Evolutionary conservation across 2,797 vertebrate species (phyloP).

Genomic region (Scleropages formosus): DNA sequence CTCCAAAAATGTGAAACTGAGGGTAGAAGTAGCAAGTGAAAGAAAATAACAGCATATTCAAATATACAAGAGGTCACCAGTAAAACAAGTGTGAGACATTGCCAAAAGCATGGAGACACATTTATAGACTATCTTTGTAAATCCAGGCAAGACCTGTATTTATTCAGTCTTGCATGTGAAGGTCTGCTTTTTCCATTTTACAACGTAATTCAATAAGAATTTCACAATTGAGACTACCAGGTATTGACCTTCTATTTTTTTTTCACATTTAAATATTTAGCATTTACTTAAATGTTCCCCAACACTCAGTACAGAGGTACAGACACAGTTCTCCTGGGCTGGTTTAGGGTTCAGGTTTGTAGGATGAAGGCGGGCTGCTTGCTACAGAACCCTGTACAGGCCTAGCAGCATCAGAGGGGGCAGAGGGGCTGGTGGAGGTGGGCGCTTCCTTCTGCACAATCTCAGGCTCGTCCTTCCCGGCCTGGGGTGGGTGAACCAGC

Average conservation of each 20-base stretch:
- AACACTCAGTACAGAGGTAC: background rate
- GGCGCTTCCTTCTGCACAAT: constrained; percentile 77
- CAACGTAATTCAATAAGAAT: too few species aligned
- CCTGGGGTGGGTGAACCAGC: constrained; percentile 85
- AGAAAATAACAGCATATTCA: too few species aligned
- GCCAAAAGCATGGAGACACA: too few species aligned
- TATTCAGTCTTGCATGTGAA: too few species aligned
- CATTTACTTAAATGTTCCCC: background rate
- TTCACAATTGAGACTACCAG: too few species aligned
- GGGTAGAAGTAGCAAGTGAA: too few species aligned
- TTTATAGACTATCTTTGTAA: too few species aligned
- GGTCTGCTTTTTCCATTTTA: too few species aligned
- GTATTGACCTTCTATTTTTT: background rate
- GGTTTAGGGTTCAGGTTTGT: constrained; percentile 67
- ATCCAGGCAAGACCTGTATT: too few species aligned
- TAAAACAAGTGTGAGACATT: too few species aligned
- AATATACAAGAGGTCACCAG: too few species aligned
- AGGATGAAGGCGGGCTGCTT: constrained; percentile 56
- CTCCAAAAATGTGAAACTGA: too few species aligned
- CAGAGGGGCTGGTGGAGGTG: constrained; percentile 42
- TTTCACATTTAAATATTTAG: background rate
- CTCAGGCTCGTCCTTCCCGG: constrained; percentile 83
- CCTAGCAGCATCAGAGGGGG: constrained; percentile 41
- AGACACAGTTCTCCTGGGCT: background rate
- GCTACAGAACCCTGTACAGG: constrained; percentile 42